These are phyloP conservation scores for Drosophila merina DNA, from an alignment of 2,888 invertebrate genomes.

Conservation along the genomic window DNA sequence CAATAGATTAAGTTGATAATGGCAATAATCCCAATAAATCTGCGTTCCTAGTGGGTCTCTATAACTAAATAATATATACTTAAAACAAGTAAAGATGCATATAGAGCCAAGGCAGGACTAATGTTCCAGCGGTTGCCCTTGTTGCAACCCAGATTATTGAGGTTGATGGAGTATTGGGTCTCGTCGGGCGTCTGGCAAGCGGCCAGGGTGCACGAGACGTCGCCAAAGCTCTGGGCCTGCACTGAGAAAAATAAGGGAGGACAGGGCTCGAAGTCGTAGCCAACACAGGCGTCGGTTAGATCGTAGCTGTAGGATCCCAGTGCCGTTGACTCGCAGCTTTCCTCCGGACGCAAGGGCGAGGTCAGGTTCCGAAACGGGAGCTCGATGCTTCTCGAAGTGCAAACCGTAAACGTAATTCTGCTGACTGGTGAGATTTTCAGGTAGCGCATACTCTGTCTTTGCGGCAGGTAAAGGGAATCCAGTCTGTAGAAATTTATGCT, in stretches of 20 bases:
- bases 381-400: slow-evolving; percentile 86
- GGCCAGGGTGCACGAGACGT: slow-evolving; percentile 85
- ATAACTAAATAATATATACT: background rate
- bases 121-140: slow-evolving; percentile 74
- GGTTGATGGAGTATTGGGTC: slow-evolving; percentile 87
- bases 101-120: background rate
- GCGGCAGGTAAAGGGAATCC: slow-evolving; percentile 89
- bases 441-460: slow-evolving; percentile 84
- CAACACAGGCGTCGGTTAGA: slow-evolving; percentile 86
- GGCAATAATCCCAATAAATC: too few species aligned
- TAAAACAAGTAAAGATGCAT: background rate
- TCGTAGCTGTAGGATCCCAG: slow-evolving; percentile 85
- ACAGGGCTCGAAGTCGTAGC: slow-evolving; percentile 86
- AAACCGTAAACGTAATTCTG: slow-evolving; percentile 86
- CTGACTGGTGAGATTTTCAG: slow-evolving; percentile 86
- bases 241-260: slow-evolving; percentile 89
- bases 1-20: too few species aligned
- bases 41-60: background rate
- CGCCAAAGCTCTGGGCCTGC: slow-evolving; percentile 80
- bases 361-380: slow-evolving; percentile 84
- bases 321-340: slow-evolving; percentile 86
- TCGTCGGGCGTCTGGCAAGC: slow-evolving; percentile 89
- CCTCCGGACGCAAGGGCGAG: slow-evolving; percentile 79
- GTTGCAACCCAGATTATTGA: slow-evolving; percentile 88
- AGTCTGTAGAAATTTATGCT: slow-evolving; percentile 88